Evolutionary conservation across 1,140 invertebrate genomes (phyloP), one percentile per base, ranked within the genome.

Genomic region (Drosophila bocki): DNA sequence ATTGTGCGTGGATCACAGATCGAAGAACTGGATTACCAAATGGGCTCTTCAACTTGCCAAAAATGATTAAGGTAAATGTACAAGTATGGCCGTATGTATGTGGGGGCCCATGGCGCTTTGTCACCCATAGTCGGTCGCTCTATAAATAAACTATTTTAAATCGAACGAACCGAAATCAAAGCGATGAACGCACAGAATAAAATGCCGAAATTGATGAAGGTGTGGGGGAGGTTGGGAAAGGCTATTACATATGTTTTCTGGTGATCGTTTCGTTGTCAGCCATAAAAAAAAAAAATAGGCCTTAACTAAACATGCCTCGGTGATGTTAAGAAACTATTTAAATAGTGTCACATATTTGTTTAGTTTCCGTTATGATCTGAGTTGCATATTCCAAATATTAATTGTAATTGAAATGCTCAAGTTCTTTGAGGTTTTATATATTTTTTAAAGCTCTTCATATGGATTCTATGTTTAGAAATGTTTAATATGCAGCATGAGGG

Each of bases 131-230:
- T 51, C 48, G 8, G 35, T 56, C 35, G 35, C 47, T 58, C 64
- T 83, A 76, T 56, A 80, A 84, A 71, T 80, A 79, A 84, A 71
- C 22, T 7, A 51, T 51, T 68, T 54, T 17, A 64, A 68, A 68
- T 69, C 56, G 53, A 82, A 82, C 41, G 26, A 57, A 39, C 13
- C 41, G n/a, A 57, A 75, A 75, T 63, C 42, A 47, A 75, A 54
- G 50, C 56, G 39, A 60, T 54, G 54, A 60, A 54, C 41, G n/a
- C 58, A 47, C 19, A 51, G 47, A 72, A 69, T 67, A 33, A 48
- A 71, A 48, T 48, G 41, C n/a, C 33, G 33, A 70, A 74, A 39
- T 67, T 51, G 51, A 54, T 37, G 45, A 37, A 29, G 32, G 15
- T 12, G 48, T 29, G 13, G 11, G 29, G 12, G 12, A 22, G 7